Base-by-base conservation (phyloP, 1,140 invertebrate species). In the Caenorhabditis remanei region DNA sequence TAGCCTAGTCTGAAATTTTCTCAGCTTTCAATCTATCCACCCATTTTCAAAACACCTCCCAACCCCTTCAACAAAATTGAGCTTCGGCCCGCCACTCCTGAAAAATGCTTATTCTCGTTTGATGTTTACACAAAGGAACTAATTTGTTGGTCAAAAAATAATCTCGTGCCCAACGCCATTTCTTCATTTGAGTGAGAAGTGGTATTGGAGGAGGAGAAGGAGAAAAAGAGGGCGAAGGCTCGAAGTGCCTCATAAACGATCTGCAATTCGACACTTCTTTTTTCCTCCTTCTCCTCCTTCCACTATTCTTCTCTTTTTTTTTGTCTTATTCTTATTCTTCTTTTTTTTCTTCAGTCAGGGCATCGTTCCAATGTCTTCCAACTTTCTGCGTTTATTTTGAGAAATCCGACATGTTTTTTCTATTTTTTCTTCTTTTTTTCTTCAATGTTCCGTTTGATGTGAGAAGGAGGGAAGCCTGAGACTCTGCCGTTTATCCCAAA, bases 241-340 rank as follows among this genome's bases (percentile, higher is more conserved):
- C 71, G 71, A 79, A 79, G 71, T 79, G 71, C 19, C 71, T 79
- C 71, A 79, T 79, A 79, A 79, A 79, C 71, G 71, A 79, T 79
- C 71, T 79, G 71, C 71, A 79, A 79, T 79, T 79, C 71, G 71
- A 79, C 71, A 79, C 71, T 79, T 79, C 71, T 79, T 79, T 79
- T 46, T 79, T 53, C 71, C 43, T 43, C 21, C 71, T 50, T 19
- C 43, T 79, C 19, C 46, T 71, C 21, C 13, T 32, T 32, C 32
- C 32, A 32, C 21, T 58, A n/a, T 0, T 61, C 21, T 58, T 58
- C 63, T 16, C 24, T 79, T 53, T 13, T 75, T 50, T 43, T 79
- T 79, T 40, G 43, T 53, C 21, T 79, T 79, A 40, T 79, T 50
- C 32, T 79, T 79, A 13, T 79, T 50, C 46, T 67, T 40, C 11